Evolutionary conservation across 1,140 invertebrate genomes (phyloP).

Genomic region (Drosophila saltans): DNA sequence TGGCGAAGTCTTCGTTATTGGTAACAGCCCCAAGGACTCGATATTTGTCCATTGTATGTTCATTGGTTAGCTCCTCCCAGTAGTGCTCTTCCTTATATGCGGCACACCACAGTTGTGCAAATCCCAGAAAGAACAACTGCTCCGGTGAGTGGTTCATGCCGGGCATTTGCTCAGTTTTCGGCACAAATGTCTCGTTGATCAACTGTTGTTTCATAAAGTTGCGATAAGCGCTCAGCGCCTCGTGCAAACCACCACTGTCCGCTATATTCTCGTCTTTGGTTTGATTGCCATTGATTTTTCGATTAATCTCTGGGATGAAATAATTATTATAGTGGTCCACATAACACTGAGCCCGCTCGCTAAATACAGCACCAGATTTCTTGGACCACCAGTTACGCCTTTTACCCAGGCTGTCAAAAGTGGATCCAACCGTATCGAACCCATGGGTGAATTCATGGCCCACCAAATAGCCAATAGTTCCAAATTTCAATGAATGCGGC

Average conservation of each 20-base stretch:
- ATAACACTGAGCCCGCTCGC: slow-evolving; percentile 87
- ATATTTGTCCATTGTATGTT: slow-evolving; percentile 73
- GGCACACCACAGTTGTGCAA: slow-evolving; percentile 88
- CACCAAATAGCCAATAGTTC: slow-evolving; percentile 68
- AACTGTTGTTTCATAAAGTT: slow-evolving; percentile 55
- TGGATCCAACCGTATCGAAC: slow-evolving; percentile 62
- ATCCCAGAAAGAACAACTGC: slow-evolving; percentile 95
- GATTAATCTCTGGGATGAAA: slow-evolving; percentile 84
- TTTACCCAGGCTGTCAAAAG: slow-evolving; percentile 48
- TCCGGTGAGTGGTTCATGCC: slow-evolving; percentile 92
- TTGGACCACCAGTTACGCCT: slow-evolving; percentile 75
- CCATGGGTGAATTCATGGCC: slow-evolving; percentile 79
- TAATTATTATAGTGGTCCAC: slow-evolving; percentile 87
- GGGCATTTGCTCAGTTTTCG: slow-evolving; percentile 87
- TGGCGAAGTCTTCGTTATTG: slow-evolving; percentile 87
- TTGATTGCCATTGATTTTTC: slow-evolving; percentile 85
- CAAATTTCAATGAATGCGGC: slow-evolving; percentile 72
- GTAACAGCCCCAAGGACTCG: slow-evolving; percentile 88
- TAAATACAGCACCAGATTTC: slow-evolving; percentile 59
- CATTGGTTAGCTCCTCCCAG: slow-evolving; percentile 66
- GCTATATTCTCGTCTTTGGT: slow-evolving; percentile 89
- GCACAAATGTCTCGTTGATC: slow-evolving; percentile 76
- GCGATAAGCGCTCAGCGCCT: slow-evolving; percentile 92
- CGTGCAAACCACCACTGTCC: slow-evolving; percentile 94
- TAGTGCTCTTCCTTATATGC: slow-evolving; percentile 66